Conservation (phyloP, 2,888 invertebrate species). For the Eucriotettix oculatus region DNA sequence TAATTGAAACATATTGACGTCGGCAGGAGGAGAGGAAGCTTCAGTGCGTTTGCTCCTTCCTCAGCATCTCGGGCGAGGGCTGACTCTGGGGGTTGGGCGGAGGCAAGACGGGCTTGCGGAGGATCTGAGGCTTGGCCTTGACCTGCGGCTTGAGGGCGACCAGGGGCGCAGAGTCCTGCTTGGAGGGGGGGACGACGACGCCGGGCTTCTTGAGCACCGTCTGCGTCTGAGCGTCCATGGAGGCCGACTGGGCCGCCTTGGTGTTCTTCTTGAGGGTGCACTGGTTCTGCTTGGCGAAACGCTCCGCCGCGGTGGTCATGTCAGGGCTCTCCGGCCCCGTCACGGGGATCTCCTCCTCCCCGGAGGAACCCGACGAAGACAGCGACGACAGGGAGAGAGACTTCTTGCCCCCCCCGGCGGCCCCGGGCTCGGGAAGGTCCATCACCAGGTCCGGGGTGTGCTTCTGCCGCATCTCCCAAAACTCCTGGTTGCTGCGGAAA, state of each 20-base stretch:
- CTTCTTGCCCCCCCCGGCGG: slow-evolving; percentile 18
- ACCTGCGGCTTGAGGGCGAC: slow-evolving; percentile 46
- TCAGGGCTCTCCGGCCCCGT: slow-evolving; percentile 38
- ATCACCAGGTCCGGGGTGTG: slow-evolving; percentile 68
- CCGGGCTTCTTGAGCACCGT: slow-evolving; percentile 3
- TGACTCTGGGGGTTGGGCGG: slow-evolving; percentile 14
- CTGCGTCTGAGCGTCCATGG: slow-evolving; percentile 17
- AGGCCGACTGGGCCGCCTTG: slow-evolving; percentile 19
- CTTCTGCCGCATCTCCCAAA: slow-evolving; percentile 31
- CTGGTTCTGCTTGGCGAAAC: slow-evolving; percentile 63
- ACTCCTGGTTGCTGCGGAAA: slow-evolving; percentile 20
- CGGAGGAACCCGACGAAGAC: slow-evolving; percentile 8
- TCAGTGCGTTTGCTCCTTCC: slow-evolving; percentile 6
- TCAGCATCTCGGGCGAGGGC: slow-evolving; percentile 6
- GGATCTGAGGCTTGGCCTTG: slow-evolving; percentile 65
- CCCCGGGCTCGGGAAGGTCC: slow-evolving; percentile 49
- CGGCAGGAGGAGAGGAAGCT: background rate
- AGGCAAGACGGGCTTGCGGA: slow-evolving; percentile 46
- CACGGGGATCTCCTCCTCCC: slow-evolving; percentile 19
- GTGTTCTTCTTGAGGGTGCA: slow-evolving; percentile 58
- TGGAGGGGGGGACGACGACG: slow-evolving; percentile 18
- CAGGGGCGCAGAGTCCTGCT: slow-evolving; percentile 10
- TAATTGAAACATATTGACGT: background rate
- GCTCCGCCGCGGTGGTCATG: slow-evolving; percentile 56
- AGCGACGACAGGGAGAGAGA: slow-evolving; percentile 6